These are phyloP conservation scores for Elgaria multicarinata DNA, from an alignment of 2,113 vertebrate species.

Conservation along the genomic window DNA sequence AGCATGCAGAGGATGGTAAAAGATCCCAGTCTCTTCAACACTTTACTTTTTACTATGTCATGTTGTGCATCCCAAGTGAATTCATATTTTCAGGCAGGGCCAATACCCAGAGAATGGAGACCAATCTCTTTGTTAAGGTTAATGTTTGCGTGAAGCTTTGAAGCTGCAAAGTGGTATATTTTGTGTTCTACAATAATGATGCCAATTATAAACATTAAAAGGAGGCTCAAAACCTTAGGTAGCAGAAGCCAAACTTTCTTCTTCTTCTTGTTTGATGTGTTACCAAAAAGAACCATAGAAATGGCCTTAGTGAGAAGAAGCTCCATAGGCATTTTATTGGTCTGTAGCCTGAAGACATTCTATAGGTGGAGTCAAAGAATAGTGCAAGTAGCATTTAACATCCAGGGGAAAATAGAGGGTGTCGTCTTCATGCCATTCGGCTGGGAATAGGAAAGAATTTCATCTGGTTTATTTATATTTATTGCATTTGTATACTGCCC, in stretches of 20 bases:
- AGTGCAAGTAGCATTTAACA: not conserved
- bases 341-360: not conserved
- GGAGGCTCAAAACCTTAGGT: not conserved
- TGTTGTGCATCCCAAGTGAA: not conserved
- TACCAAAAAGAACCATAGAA: not conserved
- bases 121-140: not conserved
- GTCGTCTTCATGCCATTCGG: not conserved
- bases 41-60: not conserved
- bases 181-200: not conserved
- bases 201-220: conserved; percentile 23
- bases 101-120: not conserved
- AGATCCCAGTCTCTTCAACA: not conserved
- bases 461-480: too few relatives aligned
- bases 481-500: too few relatives aligned
- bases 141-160: not conserved
- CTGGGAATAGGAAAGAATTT: too few relatives aligned
- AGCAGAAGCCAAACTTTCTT: not conserved
- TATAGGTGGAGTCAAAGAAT: not conserved
- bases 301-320: not conserved
- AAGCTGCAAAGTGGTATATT: not conserved
- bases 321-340: conserved; percentile 12
- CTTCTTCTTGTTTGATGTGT: not conserved
- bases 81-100: not conserved
- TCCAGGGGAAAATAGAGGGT: not conserved
- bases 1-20: not conserved